phyloP scores from a whole-genome alignment of 2,888 invertebrate genomes.

The Meteorus colon region DNA sequence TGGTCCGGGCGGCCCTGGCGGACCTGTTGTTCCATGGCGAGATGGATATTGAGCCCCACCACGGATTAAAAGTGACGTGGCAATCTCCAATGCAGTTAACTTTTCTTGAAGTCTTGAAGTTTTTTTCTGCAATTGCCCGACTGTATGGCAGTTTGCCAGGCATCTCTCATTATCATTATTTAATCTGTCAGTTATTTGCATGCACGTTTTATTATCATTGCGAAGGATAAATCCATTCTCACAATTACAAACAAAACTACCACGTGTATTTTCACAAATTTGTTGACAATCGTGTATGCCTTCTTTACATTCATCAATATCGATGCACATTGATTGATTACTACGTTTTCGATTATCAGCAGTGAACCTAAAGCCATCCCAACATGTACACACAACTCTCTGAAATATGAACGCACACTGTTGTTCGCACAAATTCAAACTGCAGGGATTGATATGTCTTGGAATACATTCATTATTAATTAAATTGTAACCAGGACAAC shows the following conservation, averaged over 20 bases:
- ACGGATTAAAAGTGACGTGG: conserved; percentile 75
- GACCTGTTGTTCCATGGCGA: conserved; percentile 60
- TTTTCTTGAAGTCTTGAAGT: conserved; percentile 69
- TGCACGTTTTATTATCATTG: conserved; percentile 78
- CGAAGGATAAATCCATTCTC: conserved; percentile 75
- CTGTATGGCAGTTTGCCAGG: conserved; percentile 79
- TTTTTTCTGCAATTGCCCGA: conserved; percentile 77
- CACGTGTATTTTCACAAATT: conserved; percentile 78
- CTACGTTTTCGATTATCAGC: conserved; percentile 77
- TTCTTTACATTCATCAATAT: conserved; percentile 76
- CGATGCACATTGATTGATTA: conserved; percentile 79
- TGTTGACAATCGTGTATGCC: conserved; percentile 80
- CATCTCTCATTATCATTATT: conserved; percentile 68
- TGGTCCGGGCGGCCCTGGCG: conserved; percentile 72
- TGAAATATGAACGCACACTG: conserved; percentile 79
- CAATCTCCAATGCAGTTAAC: conserved; percentile 75
- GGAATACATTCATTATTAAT: conserved; percentile 79
- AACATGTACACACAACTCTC: conserved; percentile 80
- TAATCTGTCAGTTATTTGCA: conserved; percentile 55
- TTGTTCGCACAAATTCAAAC: conserved; percentile 80
- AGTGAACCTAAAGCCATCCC: conserved; percentile 78
- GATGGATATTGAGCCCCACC: conserved; percentile 56
- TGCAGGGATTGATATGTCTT: conserved; percentile 78
- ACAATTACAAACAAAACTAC: conserved; percentile 77
- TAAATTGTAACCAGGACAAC: conserved; percentile 79